Evolutionary conservation across 2,888 invertebrate genomes (phyloP), one percentile per base, ranked within the genome.

Genomic region (Bibio marci): DNA sequence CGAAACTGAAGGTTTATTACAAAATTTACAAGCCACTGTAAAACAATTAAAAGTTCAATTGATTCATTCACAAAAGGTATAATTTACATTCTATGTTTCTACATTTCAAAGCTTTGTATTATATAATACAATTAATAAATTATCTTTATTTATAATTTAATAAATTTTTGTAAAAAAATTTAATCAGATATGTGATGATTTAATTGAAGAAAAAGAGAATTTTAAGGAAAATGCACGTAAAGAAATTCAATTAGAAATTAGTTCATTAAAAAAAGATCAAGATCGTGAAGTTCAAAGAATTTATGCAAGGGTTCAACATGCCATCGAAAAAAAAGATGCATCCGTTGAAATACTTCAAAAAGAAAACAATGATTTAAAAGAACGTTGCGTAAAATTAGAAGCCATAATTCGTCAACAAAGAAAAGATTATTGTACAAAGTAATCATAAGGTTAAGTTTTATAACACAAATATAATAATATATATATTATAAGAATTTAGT

Each of bases 271-370:
- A 49, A 68, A 68, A 37, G 76, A 80, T 52, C 65, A 78, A 51
- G 80, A 85, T 47, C 72, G 73, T 49, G 78, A 82, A 55, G 73
- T 85, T 65, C 77, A 80, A 45, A 77, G 79, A 56, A 69, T 86
- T 1, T 81, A 83, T 52, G 77, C 80, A 52, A 76, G 85, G 51
- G 81, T 87, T 13, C 85, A 82, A 58, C 71, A 81, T 42, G 79
- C 85, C 1, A 73, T 87, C 15, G 75, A 78, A 1, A 74, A 80
- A 43, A 86, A 86, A 55, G 82, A 86, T 53, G 73, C 81, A 4
- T 71, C 79, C 7, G 70, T 86, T 38, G 72, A 74, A 44, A 73
- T 80, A 42, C 59, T 85, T 26, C 76, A 73, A 35, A 69, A 76
- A 36, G 81, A 86, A 50, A 67, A 76, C 14, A 70, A 71, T 38